Conservation (phyloP, 1,140 invertebrate species). For the Drosophila leontia region DNA sequence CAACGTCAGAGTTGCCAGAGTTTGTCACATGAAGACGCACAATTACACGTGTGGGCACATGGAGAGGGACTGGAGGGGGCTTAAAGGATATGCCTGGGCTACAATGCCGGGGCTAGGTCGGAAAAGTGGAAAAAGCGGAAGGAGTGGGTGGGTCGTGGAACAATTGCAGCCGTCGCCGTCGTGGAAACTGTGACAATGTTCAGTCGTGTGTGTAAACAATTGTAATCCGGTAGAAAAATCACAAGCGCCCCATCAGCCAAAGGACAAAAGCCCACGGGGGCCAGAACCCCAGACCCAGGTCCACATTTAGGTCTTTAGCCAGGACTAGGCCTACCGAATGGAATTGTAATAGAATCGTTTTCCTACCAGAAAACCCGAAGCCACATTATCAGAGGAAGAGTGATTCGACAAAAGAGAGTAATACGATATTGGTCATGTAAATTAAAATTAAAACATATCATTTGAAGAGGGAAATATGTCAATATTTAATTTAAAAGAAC, state of each 20-base stretch:
- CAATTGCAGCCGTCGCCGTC: slow-evolving; percentile 65
- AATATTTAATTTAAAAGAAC: too few species aligned
- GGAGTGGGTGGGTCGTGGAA: slow-evolving; percentile 34
- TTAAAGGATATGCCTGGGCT: slow-evolving; percentile 65
- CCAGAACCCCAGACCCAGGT: slow-evolving; percentile 4
- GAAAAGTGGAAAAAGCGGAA: slow-evolving; percentile 2
- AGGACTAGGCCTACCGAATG: slow-evolving; percentile 17
- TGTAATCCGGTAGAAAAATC: slow-evolving; percentile 80
- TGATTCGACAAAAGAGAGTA: slow-evolving; percentile 4
- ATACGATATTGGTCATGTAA: slow-evolving; percentile 42
- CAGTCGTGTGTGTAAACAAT: slow-evolving; percentile 80
- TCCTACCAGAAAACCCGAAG: slow-evolving; percentile 4
- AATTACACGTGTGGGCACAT: slow-evolving; percentile 57
- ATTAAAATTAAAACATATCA: neutral
- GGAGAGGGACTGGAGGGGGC: slow-evolving; percentile 8
- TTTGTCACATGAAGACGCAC: slow-evolving; percentile 72
- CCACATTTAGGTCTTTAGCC: slow-evolving; percentile 32
- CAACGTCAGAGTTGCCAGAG: slow-evolving; percentile 64
- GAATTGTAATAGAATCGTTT: slow-evolving; percentile 9
- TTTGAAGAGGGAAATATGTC: too few species aligned
- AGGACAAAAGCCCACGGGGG: slow-evolving; percentile 43
- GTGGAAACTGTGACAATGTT: slow-evolving; percentile 78
- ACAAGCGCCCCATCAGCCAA: slow-evolving; percentile 58
- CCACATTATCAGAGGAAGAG: neutral
- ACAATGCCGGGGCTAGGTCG: slow-evolving; percentile 9